phyloP scores from a whole-genome alignment of 35 echinoderm and acorn worm genomes.

The Patiria miniata region DNA sequence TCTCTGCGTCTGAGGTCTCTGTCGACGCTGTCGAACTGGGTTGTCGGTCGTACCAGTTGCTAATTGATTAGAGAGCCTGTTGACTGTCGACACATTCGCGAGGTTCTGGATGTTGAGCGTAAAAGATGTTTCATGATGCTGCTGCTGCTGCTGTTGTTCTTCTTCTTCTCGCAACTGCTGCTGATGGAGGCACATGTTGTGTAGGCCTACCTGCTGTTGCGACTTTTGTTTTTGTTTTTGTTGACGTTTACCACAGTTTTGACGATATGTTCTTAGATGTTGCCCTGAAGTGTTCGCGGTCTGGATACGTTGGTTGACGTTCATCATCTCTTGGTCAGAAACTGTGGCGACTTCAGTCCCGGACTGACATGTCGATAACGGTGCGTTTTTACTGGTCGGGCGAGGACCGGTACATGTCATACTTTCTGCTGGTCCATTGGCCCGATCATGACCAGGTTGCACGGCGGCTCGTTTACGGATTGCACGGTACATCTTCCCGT shows the following conservation, averaged over 20 bases:
- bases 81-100: not conserved
- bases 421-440: not conserved
- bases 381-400: too few species aligned
- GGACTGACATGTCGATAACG: too few species aligned
- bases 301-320: not conserved
- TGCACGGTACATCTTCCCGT: constrained; percentile 9
- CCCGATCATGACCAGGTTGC: not conserved
- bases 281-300: too few species aligned
- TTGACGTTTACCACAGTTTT: too few species aligned
- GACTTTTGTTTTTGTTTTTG: too few species aligned
- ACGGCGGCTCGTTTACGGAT: not conserved
- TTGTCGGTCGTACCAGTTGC: not conserved
- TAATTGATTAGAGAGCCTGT: not conserved
- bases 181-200: too few species aligned
- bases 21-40: not conserved
- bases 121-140: not conserved
- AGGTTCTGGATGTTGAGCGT: not conserved
- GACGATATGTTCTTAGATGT: too few species aligned
- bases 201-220: too few species aligned
- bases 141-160: not conserved
- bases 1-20: not conserved
- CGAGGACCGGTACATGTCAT: too few species aligned
- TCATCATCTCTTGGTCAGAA: not conserved
- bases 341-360: not conserved
- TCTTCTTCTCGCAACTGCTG: too few species aligned